phyloP scores from a whole-genome alignment of 2,113 vertebrate species.

The Hemibates koningsi region DNA sequence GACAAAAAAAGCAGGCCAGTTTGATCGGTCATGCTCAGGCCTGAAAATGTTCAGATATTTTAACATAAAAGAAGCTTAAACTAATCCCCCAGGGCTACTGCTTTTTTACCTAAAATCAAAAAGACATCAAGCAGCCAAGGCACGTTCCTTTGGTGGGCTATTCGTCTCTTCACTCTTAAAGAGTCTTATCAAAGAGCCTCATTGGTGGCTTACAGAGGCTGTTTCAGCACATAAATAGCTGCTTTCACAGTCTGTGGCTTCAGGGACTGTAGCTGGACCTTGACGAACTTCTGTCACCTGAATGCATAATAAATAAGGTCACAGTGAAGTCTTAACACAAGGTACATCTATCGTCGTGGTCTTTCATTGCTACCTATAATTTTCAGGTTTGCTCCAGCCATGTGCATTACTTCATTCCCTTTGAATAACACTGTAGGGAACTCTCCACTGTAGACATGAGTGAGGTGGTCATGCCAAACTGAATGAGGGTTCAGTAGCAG shows the following conservation, averaged over 20 bases:
- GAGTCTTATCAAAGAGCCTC: not conserved
- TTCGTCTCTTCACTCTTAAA: not conserved
- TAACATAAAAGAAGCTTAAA: slow-evolving; percentile 23
- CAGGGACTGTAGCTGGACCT: not conserved
- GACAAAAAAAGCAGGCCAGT: not conserved
- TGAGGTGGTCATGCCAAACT: not conserved
- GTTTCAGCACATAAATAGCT: slow-evolving; percentile 21
- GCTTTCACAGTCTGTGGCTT: not conserved
- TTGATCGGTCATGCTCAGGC: not conserved
- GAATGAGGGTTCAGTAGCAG: not conserved
- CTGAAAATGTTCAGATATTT: not conserved
- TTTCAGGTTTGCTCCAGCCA: not conserved
- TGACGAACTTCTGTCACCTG: not conserved
- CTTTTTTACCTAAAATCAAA: not conserved
- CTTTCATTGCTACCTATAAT: not conserved
- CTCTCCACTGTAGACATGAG: not conserved
- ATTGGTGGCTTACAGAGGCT: not conserved
- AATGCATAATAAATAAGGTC: slow-evolving; percentile 21
- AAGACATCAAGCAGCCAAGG: not conserved
- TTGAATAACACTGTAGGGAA: not conserved
- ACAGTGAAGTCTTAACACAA: not conserved
- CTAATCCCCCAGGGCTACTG: not conserved
- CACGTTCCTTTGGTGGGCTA: not conserved
- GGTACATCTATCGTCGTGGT: not conserved
- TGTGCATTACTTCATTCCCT: not conserved